Conservation (phyloP, 1,140 invertebrate species). For the Diploscapter pachys region DNA sequence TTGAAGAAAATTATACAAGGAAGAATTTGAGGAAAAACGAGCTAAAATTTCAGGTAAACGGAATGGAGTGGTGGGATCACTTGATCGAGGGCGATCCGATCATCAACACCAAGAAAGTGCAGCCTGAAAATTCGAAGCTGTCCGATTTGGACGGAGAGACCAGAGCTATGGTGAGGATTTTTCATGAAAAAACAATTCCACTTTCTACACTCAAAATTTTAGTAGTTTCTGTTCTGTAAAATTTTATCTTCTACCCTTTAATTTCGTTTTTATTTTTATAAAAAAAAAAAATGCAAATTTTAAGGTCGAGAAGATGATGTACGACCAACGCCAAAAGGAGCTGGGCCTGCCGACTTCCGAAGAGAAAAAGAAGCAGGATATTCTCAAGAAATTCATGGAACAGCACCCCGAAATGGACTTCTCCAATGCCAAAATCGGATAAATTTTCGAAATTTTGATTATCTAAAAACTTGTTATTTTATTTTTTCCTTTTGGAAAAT, state of each 20-base stretch:
- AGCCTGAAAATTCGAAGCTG: conserved; percentile 94
- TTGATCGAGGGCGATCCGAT: conserved; percentile 85
- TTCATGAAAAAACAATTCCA: too few species aligned
- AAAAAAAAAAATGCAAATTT: not conserved
- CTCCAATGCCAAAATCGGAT: conserved; percentile 88
- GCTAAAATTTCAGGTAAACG: conserved; percentile 69
- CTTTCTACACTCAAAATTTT: not conserved
- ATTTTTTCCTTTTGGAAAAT: too few species aligned
- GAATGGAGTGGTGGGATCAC: conserved; percentile 97
- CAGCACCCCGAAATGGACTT: conserved; percentile 99
- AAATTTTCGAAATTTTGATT: too few species aligned
- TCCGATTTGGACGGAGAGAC: conserved; percentile 97
- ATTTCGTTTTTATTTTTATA: too few species aligned
- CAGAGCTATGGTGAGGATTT: conserved; percentile 68
- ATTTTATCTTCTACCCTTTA: too few species aligned
- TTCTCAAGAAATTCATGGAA: conserved; percentile 96
- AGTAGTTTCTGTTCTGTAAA: too few species aligned
- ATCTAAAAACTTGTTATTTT: too few species aligned
- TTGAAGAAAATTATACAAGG: conserved; percentile 56
- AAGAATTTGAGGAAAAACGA: too few species aligned
- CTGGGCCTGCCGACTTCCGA: conserved; percentile 95
- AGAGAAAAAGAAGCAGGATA: conserved; percentile 96
- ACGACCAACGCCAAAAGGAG: conserved; percentile 87
- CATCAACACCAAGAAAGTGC: conserved; percentile 95
- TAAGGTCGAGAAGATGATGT: conserved; percentile 99